phyloP scores from a whole-genome alignment of 1,140 invertebrate species.

The Tetramorium simillimum region DNA sequence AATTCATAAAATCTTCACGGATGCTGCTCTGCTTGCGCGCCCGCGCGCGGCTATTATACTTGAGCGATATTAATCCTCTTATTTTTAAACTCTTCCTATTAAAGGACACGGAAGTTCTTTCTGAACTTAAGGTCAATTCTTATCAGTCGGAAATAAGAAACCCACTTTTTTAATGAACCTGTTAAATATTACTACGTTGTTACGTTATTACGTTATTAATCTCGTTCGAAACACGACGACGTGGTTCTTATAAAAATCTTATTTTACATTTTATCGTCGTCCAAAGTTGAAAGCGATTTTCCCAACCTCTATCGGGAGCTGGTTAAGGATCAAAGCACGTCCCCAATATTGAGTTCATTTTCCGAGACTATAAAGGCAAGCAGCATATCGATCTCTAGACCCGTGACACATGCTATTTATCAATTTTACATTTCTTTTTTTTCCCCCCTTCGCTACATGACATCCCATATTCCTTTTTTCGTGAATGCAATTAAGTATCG shows the following conservation, averaged over 20 bases:
- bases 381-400: slow-evolving; percentile 37
- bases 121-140: slow-evolving; percentile 39
- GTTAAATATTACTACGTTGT: slow-evolving; percentile 40
- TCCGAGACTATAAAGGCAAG: slow-evolving; percentile 46
- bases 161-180: slow-evolving; percentile 46
- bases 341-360: slow-evolving; percentile 59
- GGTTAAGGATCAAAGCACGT: slow-evolving; percentile 58
- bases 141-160: slow-evolving; percentile 22
- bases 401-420: slow-evolving; percentile 31
- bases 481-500: slow-evolving; percentile 25
- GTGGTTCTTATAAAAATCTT: slow-evolving; percentile 35
- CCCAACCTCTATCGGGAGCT: slow-evolving; percentile 47
- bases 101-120: slow-evolving; percentile 9
- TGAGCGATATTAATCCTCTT: slow-evolving; percentile 46
- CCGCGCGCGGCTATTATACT: slow-evolving; percentile 7
- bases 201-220: slow-evolving; percentile 51
- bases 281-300: slow-evolving; percentile 53
- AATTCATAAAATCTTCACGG: not conserved
- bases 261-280: slow-evolving; percentile 51
- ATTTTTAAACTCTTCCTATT: slow-evolving; percentile 39
- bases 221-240: slow-evolving; percentile 27
- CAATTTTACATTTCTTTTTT: slow-evolving; percentile 32
- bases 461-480: not conserved
- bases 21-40: not conserved
- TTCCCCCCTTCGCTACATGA: not conserved